Base-by-base conservation (phyloP, 2,113 vertebrate species). In the Odocoileus virginianus region DNA sequence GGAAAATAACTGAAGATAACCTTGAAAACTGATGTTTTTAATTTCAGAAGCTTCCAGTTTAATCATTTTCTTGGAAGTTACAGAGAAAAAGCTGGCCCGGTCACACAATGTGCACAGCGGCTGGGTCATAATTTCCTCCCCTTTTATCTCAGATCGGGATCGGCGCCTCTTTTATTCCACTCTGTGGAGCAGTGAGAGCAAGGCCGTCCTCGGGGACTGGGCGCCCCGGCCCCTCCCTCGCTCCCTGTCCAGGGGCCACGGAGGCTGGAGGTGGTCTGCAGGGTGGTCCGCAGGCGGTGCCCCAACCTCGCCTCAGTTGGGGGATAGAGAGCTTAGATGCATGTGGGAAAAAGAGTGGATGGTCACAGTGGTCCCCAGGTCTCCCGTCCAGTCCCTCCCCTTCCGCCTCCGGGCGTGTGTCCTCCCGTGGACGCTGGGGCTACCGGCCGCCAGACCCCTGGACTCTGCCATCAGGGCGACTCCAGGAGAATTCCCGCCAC, bases 381-480 rank as follows among this genome's bases (percentile, higher is more conserved):
- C 5, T 0, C 28, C 14, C 16, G 3, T 23, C 93, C 79, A 10
- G 1, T 19, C 85, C 87, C 1, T 11, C 60, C 60, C 10, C 12
- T 45, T 14, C 23, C 5, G 1, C 84, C 55, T 2, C 1, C 8
- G 1, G 64, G 40, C 21, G 13, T 11, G 1, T 9, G 14, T 43
- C 11, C 25, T n/a, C 52, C 6, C 52, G 0, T 3, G 28, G 61
- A 64, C 8, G 15, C 60, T 4, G 33, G 78, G 83, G 57, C 28
- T 5, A 0, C 47, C 0, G 1, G 54, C 47, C 19, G 3, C 1
- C 61, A 27, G 79, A 14, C 25, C 57, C 50, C n/a, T 1, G 10
- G 27, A 36, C 7, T 3, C 28, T 2, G 5, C 36, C 10, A 5
- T 3, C 43, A 14, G 67, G 12, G 19, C 0, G 1, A 0, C 19